Conservation (phyloP, 2,797 vertebrate genomes). For the Hypotaenidia okinawae region DNA sequence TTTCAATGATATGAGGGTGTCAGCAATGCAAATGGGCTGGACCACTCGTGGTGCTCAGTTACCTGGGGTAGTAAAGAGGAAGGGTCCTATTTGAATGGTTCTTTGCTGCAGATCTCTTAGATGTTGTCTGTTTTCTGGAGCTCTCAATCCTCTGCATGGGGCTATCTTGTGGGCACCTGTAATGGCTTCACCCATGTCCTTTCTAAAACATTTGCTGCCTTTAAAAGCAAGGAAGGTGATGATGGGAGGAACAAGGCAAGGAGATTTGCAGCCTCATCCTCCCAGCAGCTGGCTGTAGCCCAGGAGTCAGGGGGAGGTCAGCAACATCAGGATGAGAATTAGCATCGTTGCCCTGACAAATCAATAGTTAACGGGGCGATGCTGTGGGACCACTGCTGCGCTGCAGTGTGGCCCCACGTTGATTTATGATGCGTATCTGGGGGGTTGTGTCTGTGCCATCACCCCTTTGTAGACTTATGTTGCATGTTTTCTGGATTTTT, state of each 20-base stretch:
- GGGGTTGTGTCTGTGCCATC: background rate
- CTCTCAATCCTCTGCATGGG: background rate
- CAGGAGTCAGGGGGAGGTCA: background rate
- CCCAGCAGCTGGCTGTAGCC: background rate
- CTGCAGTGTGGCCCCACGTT: background rate
- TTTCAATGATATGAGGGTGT: background rate
- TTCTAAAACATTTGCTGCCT: background rate
- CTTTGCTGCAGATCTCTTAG: background rate
- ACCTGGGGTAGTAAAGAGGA: background rate
- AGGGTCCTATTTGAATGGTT: background rate
- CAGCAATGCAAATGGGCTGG: background rate
- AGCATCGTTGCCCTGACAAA: background rate
- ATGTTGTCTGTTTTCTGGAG: background rate
- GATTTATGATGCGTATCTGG: background rate
- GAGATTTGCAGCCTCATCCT: background rate
- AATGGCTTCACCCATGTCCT: background rate
- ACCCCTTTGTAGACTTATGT: background rate
- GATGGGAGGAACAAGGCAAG: background rate
- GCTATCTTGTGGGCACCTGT: background rate
- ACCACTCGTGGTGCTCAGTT: background rate
- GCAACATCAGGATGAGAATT: background rate
- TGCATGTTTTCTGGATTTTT: background rate
- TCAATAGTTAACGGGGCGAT: rapidly evolving
- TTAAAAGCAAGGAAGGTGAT: background rate
- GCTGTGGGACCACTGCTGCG: rapidly evolving